Evolutionary conservation across 92 coral and sea anemone genomes (phyloP).

Genomic region (Hydrozoanthus gracilis): DNA sequence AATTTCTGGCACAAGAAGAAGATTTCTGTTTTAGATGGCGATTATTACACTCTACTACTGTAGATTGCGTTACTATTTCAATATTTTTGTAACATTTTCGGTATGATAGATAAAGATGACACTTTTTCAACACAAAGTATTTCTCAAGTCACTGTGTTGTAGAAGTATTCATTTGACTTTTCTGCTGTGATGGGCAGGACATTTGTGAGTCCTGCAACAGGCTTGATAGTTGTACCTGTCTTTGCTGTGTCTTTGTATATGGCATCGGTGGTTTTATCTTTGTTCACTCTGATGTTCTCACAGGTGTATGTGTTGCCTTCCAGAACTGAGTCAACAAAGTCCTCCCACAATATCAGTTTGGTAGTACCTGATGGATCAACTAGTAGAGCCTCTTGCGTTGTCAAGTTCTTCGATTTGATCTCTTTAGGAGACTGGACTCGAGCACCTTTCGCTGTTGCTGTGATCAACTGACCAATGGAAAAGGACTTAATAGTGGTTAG

Average conservation of each 20-base stretch:
- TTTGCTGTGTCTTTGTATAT: slow-evolving; percentile 41
- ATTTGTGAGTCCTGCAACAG: background rate
- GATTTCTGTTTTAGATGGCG: slow-evolving; percentile 21
- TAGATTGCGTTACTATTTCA: background rate
- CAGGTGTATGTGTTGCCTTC: slow-evolving; percentile 15
- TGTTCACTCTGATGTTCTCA: slow-evolving; percentile 21
- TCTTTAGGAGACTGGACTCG: slow-evolving; percentile 32
- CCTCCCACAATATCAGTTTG: slow-evolving; percentile 37
- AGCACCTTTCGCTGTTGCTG: slow-evolving; percentile 55
- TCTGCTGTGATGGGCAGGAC: slow-evolving; percentile 17
- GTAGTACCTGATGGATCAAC: slow-evolving; percentile 47
- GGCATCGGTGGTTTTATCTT: slow-evolving; percentile 22
- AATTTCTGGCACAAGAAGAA: background rate
- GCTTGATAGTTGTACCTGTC: slow-evolving; percentile 17
- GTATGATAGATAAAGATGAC: slow-evolving; percentile 2
- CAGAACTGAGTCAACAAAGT: slow-evolving; percentile 7
- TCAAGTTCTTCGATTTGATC: slow-evolving; percentile 30
- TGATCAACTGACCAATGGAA: slow-evolving; percentile 59
- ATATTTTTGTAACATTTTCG: slow-evolving; percentile 3
- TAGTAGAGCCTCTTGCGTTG: slow-evolving; percentile 42
- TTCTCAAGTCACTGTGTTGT: slow-evolving; percentile 16
- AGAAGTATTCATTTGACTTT: slow-evolving; percentile 1
- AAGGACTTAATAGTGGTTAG: slow-evolving; percentile 42
- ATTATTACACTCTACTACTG: background rate
- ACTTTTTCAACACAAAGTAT: slow-evolving; percentile 5